Base-by-base conservation (phyloP, 2,797 vertebrate genomes). In the Lophotriccus pileatus region DNA sequence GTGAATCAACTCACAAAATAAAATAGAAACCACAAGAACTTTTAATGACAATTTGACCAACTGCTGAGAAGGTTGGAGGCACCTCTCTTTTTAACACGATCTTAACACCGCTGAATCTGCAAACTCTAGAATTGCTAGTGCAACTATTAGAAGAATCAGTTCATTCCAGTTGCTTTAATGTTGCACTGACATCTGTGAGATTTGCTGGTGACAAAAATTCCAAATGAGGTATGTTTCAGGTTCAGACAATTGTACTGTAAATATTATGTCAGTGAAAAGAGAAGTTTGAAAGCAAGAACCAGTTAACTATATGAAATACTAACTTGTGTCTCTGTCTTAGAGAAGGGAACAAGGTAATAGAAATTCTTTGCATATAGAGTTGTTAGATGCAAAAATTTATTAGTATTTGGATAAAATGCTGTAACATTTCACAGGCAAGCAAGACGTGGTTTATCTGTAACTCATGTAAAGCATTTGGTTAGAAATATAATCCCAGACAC, bases 391-490 rank as follows among this genome's bases (percentile, higher is more conserved):
- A 6, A 73, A 27, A 78, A 41, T 58, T 72, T 72, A 47, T 58
- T 81, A 47, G 4, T 9, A 69, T 66, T 80, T 81, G 13, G 16
- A 50, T 72, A 47, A 74, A 75, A 34, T 44, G 0, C 12, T 70
- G 5, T 62, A 20, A 60, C 24, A 44, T 58, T 58, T 47, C 44
- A 62, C 6, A 68, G 41, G 55, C 25, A 70, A 74, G 8, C 20
- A 70, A 44, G n/a, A 66, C 4, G 6, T 63, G 39, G 4, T 2
- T 83, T 72, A 34, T 2, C 1, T 52, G 7, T 50, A 25, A 16
- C 23, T 91, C 25, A 50, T 0, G 0, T n/a, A 84, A 81, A 75
- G 1, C 4, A 44, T 10, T 5, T 7, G 6, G 12, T 37, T 83
- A 64, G 32, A 78, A 90, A 69, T 44, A 14, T 17, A 66, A 83